Percentiles rank a stretch among this genome's conserved stretches.
Conservation (phyloP, 2,888 invertebrate species). For the Muscina levida region DNA sequence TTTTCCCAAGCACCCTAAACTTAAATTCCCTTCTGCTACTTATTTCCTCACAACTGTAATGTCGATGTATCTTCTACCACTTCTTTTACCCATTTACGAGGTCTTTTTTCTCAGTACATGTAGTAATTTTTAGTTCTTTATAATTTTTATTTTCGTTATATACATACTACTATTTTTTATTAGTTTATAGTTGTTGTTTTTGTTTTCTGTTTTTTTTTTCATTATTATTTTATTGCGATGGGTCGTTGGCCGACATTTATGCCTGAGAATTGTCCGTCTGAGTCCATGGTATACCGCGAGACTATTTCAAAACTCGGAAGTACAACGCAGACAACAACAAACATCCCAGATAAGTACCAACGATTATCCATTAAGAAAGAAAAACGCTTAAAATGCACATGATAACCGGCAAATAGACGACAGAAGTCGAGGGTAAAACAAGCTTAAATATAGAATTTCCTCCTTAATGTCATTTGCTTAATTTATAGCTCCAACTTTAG, state of each 20-base stretch:
- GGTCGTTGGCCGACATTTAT: conserved; percentile 64
- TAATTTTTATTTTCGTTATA: conserved; percentile 15
- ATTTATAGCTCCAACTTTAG: conserved; percentile 14
- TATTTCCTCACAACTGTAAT: background rate
- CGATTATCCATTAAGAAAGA: background rate
- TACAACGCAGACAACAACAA: background rate
- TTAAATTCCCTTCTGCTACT: no score
- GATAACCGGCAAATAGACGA: background rate
- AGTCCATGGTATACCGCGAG: no score
- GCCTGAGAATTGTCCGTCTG: conserved; percentile 22
- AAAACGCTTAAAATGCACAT: conserved; percentile 17
- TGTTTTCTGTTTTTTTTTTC: conserved; percentile 16
- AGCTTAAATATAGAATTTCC: conserved; percentile 36
- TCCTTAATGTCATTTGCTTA: conserved; percentile 35
- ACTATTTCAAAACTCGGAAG: conserved; percentile 40
- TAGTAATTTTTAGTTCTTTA: conserved; percentile 43
- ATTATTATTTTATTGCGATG: conserved; percentile 47
- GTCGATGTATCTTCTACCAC: background rate
- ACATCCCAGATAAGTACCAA: no score
- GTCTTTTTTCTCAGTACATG: conserved; percentile 44
- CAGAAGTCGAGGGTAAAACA: background rate
- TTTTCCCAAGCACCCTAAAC: no score
- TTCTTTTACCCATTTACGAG: conserved; percentile 1
- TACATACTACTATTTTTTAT: conserved; percentile 7
- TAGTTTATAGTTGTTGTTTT: conserved; percentile 15